Evolutionary conservation across 2,797 vertebrate species (phyloP).

Genomic region (Hypotaenidia okinawae): DNA sequence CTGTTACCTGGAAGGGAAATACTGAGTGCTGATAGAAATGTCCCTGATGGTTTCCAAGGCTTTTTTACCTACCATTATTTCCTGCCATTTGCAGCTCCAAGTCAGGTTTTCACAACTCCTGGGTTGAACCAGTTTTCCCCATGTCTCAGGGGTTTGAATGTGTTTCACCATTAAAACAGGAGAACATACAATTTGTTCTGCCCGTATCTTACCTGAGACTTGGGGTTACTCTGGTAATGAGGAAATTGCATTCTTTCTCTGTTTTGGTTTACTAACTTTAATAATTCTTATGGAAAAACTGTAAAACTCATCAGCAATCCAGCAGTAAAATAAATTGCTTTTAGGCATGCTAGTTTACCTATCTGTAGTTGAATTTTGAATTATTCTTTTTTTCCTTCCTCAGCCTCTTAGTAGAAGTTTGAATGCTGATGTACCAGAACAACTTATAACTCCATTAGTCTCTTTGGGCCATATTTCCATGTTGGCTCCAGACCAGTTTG

Average conservation of each 20-base stretch:
- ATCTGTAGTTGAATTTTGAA: not conserved
- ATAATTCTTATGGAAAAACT: not conserved
- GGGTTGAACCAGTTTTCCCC: not conserved
- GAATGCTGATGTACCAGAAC: slow-evolving; percentile 96
- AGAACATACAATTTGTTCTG: not conserved
- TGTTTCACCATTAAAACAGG: not conserved
- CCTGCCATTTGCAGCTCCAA: not conserved
- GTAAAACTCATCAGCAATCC: not conserved
- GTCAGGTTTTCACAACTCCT: not conserved
- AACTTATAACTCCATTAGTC: slow-evolving; percentile 96
- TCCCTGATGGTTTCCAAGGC: not conserved
- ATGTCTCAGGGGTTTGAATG: not conserved
- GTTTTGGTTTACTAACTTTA: not conserved
- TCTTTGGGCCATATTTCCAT: slow-evolving; percentile 98
- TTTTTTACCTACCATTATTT: not conserved
- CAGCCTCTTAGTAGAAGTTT: slow-evolving; percentile 97
- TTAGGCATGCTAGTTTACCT: not conserved
- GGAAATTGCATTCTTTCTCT: not conserved
- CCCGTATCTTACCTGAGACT: not conserved
- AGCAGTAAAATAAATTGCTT: not conserved
- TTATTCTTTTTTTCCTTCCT: not conserved
- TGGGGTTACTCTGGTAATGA: not conserved
- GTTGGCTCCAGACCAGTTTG: slow-evolving; percentile 98
- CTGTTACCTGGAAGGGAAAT: not conserved
- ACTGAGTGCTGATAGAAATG: not conserved